Percentiles rank a stretch among this genome's conserved stretches.
Evolutionary conservation across 2,888 invertebrate species (phyloP).

Genomic region (Drosophila multiciliata): DNA sequence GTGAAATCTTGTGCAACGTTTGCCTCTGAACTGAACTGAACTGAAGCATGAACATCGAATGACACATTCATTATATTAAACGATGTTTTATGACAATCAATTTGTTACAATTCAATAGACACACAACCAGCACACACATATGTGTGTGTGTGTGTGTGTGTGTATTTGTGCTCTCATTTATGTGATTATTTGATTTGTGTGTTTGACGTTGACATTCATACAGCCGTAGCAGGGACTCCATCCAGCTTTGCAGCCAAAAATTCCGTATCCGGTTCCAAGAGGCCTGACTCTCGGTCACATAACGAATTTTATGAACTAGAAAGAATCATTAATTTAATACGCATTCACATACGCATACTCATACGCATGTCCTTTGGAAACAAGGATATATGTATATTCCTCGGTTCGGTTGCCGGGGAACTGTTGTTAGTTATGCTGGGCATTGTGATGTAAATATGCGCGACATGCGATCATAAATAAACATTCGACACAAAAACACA

Average conservation of each 20-base stretch:
- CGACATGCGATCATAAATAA: conserved; percentile 78
- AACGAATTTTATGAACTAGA: conserved; percentile 84
- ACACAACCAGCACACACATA: conserved; percentile 53
- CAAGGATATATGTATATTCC: conserved; percentile 25
- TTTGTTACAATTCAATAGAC: conserved; percentile 83
- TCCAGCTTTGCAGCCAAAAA: conserved; percentile 1
- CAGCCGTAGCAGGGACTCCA: conserved; percentile 16
- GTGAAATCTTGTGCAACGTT: conserved; percentile 62
- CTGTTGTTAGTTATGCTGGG: conserved; percentile 76
- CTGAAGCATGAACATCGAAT: conserved; percentile 75
- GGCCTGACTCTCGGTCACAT: conserved; percentile 38
- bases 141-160: conserved; percentile 29
- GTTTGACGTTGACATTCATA: conserved; percentile 70
- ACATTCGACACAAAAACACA: conserved; percentile 83
- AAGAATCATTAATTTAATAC: conserved; percentile 85
- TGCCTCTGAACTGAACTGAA: conserved; percentile 54
- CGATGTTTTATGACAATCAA: conserved; percentile 83
- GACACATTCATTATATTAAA: conserved; percentile 82
- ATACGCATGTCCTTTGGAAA: conserved; percentile 32
- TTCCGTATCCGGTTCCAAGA: conserved; percentile 5
- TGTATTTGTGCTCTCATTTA: conserved; percentile 73
- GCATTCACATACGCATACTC: conserved; percentile 51
- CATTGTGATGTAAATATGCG: conserved; percentile 79
- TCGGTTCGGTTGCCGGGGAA: conserved; percentile 9
- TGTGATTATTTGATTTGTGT: conserved; percentile 81